Evolutionary conservation across 2,888 invertebrate species (phyloP).

Genomic region (Coremacera marginata): DNA sequence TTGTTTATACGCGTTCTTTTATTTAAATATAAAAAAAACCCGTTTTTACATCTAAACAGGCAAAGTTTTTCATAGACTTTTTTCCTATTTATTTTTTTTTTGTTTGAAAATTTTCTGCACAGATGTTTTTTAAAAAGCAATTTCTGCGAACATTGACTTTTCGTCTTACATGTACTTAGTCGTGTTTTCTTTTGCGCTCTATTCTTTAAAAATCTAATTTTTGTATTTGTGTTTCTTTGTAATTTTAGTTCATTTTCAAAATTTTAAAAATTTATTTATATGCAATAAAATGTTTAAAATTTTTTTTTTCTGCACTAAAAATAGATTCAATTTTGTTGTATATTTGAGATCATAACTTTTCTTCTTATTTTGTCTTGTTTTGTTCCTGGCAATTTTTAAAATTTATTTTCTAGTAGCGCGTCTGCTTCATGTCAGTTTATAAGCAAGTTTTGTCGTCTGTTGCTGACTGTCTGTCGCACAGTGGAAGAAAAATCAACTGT

Average conservation of each 20-base stretch:
- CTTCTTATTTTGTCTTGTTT: neutral
- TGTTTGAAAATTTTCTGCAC: no score
- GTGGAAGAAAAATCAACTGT: no score
- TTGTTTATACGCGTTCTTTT: no score
- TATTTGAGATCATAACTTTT: neutral
- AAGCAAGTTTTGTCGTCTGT: neutral
- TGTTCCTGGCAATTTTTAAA: neutral
- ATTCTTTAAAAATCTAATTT: neutral
- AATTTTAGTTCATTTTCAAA: neutral
- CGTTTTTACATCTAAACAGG: no score
- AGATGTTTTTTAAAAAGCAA: no score
- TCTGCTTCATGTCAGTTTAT: neutral
- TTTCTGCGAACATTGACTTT: conserved; percentile 1
- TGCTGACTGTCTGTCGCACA: no score
- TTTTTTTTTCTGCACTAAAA: neutral
- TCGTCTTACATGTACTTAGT: neutral
- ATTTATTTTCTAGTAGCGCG: neutral
- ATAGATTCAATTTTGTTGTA: neutral
- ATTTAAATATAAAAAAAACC: no score
- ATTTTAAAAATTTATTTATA: neutral
- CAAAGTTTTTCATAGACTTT: no score
- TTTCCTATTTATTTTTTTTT: no score
- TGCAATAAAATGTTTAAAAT: no score
- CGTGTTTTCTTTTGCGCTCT: neutral
- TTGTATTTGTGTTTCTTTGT: neutral